These are phyloP conservation scores for Arnoldichthys spilopterus DNA, from an alignment of 2,797 vertebrate genomes.

Conservation along the genomic window DNA sequence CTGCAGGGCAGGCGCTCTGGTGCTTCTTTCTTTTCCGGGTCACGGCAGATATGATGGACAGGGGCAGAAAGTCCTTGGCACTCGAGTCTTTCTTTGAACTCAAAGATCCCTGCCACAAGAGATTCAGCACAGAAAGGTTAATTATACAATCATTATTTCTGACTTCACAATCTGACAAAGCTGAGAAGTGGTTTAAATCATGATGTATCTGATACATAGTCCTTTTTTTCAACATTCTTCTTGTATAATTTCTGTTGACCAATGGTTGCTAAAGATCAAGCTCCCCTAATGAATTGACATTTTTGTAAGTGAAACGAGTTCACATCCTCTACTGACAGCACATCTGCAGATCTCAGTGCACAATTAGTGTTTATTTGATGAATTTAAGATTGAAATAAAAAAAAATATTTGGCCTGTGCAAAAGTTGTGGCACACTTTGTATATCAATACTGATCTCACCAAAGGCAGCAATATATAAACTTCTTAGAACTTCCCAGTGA, in stretches of 20 bases:
- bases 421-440: too few relatives aligned
- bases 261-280: not conserved
- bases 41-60: slow-evolving; percentile 88
- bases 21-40: slow-evolving; percentile 91
- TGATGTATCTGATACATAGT: not conserved
- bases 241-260: not conserved
- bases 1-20: slow-evolving; percentile 75
- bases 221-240: not conserved
- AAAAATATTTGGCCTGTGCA: too few relatives aligned
- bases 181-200: not conserved
- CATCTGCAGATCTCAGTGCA: too few relatives aligned
- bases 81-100: slow-evolving; percentile 83
- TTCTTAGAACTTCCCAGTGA: too few relatives aligned
- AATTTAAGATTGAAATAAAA: too few relatives aligned
- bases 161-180: not conserved
- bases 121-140: not conserved
- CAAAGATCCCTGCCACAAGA: slow-evolving; percentile 77
- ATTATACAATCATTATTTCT: not conserved
- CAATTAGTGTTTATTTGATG: too few relatives aligned
- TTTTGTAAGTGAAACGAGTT: too few relatives aligned
- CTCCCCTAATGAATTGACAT: too few relatives aligned
- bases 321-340: too few relatives aligned
- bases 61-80: slow-evolving; percentile 85
- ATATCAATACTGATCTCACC: too few relatives aligned
- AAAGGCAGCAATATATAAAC: too few relatives aligned